A percentile compares a stretch with the other conserved stretches of the same genome.
phyloP scores from a whole-genome alignment of 2,888 invertebrate genomes.

The Euplexia lucipara region DNA sequence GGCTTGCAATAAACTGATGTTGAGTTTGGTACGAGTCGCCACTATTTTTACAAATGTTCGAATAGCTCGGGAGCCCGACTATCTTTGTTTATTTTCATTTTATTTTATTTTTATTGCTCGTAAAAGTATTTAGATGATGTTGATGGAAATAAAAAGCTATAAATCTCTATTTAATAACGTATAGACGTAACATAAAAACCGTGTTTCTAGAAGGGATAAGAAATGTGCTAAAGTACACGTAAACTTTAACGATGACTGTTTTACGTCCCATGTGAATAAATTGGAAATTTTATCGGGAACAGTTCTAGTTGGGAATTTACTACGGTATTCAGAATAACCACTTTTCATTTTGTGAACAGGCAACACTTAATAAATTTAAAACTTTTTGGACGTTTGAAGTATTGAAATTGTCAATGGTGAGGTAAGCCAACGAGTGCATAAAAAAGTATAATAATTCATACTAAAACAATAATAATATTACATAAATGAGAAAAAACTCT shows the following conservation, averaged over 20 bases:
- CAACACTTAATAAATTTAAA: not conserved
- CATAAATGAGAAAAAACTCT: too few species aligned
- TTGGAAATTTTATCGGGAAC: conserved; percentile 41
- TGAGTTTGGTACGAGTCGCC: conserved; percentile 64
- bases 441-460: too few species aligned
- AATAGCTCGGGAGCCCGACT: conserved; percentile 63
- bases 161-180: conserved; percentile 48
- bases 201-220: conserved; percentile 42
- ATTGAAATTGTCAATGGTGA: too few species aligned
- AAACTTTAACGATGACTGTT: conserved; percentile 47
- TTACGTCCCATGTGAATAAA: conserved; percentile 50
- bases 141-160: conserved; percentile 50
- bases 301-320: conserved; percentile 34
- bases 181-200: conserved; percentile 45
- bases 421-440: too few species aligned
- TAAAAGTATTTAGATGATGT: conserved; percentile 55
- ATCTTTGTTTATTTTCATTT: conserved; percentile 49
- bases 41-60: conserved; percentile 80
- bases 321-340: conserved; percentile 28
- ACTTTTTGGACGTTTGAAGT: not conserved
- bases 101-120: conserved; percentile 51
- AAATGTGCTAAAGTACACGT: conserved; percentile 37
- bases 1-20: conserved; percentile 75
- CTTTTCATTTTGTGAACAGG: conserved; percentile 30
- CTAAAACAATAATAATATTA: too few species aligned